Evolutionary conservation across 2,888 invertebrate genomes (phyloP).

Genomic region (Himalopsyche tibetana): DNA sequence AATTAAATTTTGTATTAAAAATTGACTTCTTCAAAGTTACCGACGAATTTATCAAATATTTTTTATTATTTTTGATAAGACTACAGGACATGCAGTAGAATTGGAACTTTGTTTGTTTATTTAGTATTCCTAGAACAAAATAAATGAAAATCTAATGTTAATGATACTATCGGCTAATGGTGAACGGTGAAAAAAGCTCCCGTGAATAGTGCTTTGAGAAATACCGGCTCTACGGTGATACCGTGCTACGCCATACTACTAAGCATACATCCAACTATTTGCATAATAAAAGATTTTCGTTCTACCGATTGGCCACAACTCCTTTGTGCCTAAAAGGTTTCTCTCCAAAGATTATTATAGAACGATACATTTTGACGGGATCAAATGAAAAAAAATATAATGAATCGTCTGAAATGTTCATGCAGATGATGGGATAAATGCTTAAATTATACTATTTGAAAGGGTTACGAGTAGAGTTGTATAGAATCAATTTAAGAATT

Average conservation of each 20-base stretch:
- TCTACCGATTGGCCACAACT: constrained; percentile 40
- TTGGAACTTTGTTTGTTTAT: too few relatives aligned
- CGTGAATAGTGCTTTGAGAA: neutral
- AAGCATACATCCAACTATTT: constrained; percentile 43
- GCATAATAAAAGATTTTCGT: constrained; percentile 43
- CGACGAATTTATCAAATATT: too few relatives aligned
- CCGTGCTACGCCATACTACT: neutral
- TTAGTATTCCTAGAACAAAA: too few relatives aligned
- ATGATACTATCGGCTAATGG: too few relatives aligned
- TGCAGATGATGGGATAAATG: constrained; percentile 13
- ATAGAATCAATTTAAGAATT: too few relatives aligned
- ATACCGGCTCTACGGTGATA: neutral
- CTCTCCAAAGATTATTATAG: constrained; percentile 32
- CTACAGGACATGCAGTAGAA: too few relatives aligned
- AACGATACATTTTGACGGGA: constrained; percentile 39
- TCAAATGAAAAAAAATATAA: constrained; percentile 33
- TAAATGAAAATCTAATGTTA: too few relatives aligned
- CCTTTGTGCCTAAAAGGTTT: constrained; percentile 41
- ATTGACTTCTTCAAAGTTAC: too few relatives aligned
- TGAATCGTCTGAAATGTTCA: constrained; percentile 22
- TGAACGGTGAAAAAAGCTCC: too few relatives aligned
- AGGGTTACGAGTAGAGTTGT: too few relatives aligned
- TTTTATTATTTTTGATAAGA: too few relatives aligned
- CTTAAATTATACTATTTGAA: neutral
- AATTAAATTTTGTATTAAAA: too few relatives aligned